Evolutionary conservation across 2,888 invertebrate genomes (phyloP), one percentile per base, ranked within the genome.

Genomic region (Anaspis maculata): DNA sequence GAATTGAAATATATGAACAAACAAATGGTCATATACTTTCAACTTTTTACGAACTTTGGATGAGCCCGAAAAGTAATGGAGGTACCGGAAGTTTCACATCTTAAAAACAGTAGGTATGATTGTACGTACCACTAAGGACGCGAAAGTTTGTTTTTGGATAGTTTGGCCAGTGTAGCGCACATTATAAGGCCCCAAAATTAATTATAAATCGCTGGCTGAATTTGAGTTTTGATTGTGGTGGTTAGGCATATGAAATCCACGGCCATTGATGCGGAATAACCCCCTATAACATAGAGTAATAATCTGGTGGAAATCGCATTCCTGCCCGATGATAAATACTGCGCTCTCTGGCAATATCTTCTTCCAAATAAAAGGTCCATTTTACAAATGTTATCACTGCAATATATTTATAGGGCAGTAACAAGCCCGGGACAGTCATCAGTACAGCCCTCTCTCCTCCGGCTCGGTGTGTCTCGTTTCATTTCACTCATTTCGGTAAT

Each of bases 401-500:
- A 61, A 62, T 66, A 61, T 66, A 65, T 67, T 67, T 66, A 66
- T 64, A 61, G 57, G 49, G 49, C 50, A 50, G 50, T 48, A 56
- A 54, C 51, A 47, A 45, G 44, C 34, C 41, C 46, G 44, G 40
- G 40, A 19, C 6, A 19, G 6, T 9, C 32, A 30, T 9, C 13
- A 27, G 27, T 13, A 34, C 34, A 39, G 30, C 45, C 48, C 33
- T 40, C 25, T 33, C 37, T 35, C 33, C 39, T 38, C 35, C 39
- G 19, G 5, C 19, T 9, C 19, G 19, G 19, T 9, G 19, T 38
- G 37, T 32, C 31, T 46, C 48, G 46, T 52, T 54, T 52, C 61
- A 57, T 62, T 64, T 64, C 62, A 64, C 62, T 66, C 66, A 66
- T 67, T 67, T 64, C 63, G 61, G 60, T 61, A 61, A 65, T 66